Evolutionary conservation across 1,140 invertebrate genomes (phyloP).

Genomic region (Vanessa atalanta): DNA sequence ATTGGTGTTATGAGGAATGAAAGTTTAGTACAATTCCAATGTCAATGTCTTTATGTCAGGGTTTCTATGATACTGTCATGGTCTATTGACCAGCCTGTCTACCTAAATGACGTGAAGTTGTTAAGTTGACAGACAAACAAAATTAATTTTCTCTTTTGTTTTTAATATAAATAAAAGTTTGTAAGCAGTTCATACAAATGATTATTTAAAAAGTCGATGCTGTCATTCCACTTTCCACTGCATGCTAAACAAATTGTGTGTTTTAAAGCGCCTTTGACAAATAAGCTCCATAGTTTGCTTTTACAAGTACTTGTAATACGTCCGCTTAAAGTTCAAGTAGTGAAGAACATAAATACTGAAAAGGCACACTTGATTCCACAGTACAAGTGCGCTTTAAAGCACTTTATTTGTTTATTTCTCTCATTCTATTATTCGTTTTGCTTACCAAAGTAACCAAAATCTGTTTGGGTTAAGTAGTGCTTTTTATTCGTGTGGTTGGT

Average conservation of each 20-base stretch:
- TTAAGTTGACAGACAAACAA: too few relatives aligned
- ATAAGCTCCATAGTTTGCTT: background rate
- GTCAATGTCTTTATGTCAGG: too few relatives aligned
- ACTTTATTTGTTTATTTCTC: background rate
- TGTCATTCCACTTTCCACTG: too few relatives aligned
- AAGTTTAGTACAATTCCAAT: too few relatives aligned
- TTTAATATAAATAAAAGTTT: too few relatives aligned
- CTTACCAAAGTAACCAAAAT: background rate
- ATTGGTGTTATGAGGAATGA: too few relatives aligned
- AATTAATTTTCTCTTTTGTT: too few relatives aligned
- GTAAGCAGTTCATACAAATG: too few relatives aligned
- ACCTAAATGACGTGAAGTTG: too few relatives aligned
- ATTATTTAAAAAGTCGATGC: too few relatives aligned
- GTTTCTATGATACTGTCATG: too few relatives aligned
- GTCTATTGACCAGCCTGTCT: too few relatives aligned
- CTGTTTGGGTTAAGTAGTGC: background rate
- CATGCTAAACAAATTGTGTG: background rate
- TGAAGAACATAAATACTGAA: conserved; percentile 5
- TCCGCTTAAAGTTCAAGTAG: conserved; percentile 4
- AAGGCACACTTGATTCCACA: background rate
- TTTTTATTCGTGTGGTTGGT: background rate
- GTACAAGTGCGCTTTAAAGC: background rate
- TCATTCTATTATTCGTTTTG: conserved; percentile 3
- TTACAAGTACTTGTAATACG: background rate
- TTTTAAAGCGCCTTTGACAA: background rate